A percentile compares a stretch with the other conserved stretches of the same genome.
phyloP scores from a whole-genome alignment of 2,113 vertebrate species.

The Prunella fulvescens region DNA sequence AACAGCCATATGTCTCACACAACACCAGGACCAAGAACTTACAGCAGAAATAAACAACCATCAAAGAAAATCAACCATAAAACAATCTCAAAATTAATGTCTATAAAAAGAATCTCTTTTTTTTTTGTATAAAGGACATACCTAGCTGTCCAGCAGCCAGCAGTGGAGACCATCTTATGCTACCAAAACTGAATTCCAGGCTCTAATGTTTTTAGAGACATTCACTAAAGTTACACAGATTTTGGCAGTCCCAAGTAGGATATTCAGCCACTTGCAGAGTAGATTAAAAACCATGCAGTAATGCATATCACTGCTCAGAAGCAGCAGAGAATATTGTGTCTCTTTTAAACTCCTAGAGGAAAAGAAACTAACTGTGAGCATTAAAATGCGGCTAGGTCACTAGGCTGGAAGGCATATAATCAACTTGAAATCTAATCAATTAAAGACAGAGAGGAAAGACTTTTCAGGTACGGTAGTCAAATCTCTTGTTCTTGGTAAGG shows the following conservation, averaged over 20 bases:
- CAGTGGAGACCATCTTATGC: neutral
- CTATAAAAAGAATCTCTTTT: neutral
- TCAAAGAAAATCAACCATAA: neutral
- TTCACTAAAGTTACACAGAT: neutral
- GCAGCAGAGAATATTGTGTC: neutral
- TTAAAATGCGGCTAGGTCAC: neutral
- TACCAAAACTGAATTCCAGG: neutral
- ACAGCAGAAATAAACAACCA: neutral
- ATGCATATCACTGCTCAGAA: neutral
- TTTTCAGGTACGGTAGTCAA: neutral
- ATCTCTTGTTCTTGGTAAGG: neutral
- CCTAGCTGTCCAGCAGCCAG: neutral
- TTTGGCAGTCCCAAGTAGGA: neutral
- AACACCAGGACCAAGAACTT: neutral
- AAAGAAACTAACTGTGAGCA: neutral
- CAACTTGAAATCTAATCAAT: constrained; percentile 22
- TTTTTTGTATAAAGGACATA: neutral
- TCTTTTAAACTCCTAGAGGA: neutral
- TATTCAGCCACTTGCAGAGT: neutral
- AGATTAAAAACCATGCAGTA: neutral
- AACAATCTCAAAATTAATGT: neutral
- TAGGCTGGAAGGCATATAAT: neutral
- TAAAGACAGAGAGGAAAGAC: neutral
- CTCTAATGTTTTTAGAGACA: neutral
- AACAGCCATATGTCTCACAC: neutral